Conservation (phyloP, 2,888 invertebrate genomes). For the Orthosia incerta region DNA sequence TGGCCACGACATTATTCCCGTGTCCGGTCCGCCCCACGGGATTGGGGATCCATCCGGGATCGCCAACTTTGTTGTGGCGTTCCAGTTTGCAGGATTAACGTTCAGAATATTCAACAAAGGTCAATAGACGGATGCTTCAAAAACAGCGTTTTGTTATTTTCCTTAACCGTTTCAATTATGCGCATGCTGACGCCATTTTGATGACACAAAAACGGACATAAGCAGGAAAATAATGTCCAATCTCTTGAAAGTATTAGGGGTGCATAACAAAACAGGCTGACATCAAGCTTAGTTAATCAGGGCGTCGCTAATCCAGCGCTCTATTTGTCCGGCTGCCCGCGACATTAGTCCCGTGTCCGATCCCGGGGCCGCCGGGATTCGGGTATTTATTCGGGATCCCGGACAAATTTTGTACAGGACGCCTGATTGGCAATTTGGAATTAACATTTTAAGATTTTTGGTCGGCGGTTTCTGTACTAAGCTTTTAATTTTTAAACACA, state of each 20-base stretch:
- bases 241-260: slow-evolving; percentile 79
- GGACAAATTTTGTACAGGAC: slow-evolving; percentile 69
- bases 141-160: slow-evolving; percentile 10
- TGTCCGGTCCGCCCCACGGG: slow-evolving; percentile 57
- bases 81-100: slow-evolving; percentile 46
- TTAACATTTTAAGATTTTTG: slow-evolving; percentile 62
- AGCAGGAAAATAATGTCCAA: slow-evolving; percentile 57
- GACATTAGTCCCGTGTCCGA: slow-evolving; percentile 87
- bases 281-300: slow-evolving; percentile 87
- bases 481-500: slow-evolving; percentile 46
- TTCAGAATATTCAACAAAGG: slow-evolving; percentile 51
- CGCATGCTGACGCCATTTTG: slow-evolving; percentile 13
- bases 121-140: slow-evolving; percentile 34
- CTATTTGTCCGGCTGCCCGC: slow-evolving; percentile 85
- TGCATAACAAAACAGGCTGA: slow-evolving; percentile 85
- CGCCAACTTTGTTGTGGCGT: slow-evolving; percentile 48
- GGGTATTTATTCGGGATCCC: slow-evolving; percentile 72
- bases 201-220: slow-evolving; percentile 21
- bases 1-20: slow-evolving; percentile 60
- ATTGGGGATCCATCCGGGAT: slow-evolving; percentile 52
- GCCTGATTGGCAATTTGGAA: slow-evolving; percentile 71
- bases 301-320: slow-evolving; percentile 83
- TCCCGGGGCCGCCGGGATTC: slow-evolving; percentile 70
- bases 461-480: slow-evolving; percentile 18
- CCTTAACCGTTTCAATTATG: slow-evolving; percentile 16